These are phyloP conservation scores for Enteromius radiatus DNA, from an alignment of 2,797 vertebrate species.

Conservation along the genomic window DNA sequence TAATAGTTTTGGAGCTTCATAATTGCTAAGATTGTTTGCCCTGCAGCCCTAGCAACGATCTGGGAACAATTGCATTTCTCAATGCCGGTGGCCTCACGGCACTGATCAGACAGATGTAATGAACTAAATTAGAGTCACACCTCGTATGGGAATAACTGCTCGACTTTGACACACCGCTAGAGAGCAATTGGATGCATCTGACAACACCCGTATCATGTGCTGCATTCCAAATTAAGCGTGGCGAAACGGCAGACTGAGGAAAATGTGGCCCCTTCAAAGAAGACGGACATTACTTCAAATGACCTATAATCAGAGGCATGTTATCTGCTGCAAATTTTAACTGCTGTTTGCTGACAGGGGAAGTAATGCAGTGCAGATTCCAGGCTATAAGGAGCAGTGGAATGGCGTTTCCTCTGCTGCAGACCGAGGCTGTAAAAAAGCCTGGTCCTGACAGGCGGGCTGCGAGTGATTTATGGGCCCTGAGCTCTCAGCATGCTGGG, in stretches of 20 bases:
- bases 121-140: conserved; percentile 59
- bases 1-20: background rate
- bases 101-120: conserved; percentile 56
- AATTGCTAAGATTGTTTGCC: conserved; percentile 24
- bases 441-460: conserved; percentile 63
- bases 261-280: conserved; percentile 54
- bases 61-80: conserved; percentile 32
- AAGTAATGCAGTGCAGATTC: conserved; percentile 60
- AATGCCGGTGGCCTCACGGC: conserved; percentile 31
- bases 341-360: conserved; percentile 56
- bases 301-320: conserved; percentile 52
- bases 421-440: conserved; percentile 62
- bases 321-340: conserved; percentile 55
- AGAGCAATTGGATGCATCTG: conserved; percentile 61
- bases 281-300: conserved; percentile 54
- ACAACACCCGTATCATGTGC: conserved; percentile 64
- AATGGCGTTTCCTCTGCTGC: conserved; percentile 56
- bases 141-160: conserved; percentile 47
- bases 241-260: conserved; percentile 53
- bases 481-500: conserved; percentile 56
- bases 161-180: conserved; percentile 57
- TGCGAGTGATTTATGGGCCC: conserved; percentile 66
- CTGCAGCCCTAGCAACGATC: conserved; percentile 45
- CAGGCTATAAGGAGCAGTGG: conserved; percentile 58
- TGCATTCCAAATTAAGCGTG: conserved; percentile 64